Conservation (phyloP, 2,888 invertebrate genomes). For the Cenopis cana region DNA sequence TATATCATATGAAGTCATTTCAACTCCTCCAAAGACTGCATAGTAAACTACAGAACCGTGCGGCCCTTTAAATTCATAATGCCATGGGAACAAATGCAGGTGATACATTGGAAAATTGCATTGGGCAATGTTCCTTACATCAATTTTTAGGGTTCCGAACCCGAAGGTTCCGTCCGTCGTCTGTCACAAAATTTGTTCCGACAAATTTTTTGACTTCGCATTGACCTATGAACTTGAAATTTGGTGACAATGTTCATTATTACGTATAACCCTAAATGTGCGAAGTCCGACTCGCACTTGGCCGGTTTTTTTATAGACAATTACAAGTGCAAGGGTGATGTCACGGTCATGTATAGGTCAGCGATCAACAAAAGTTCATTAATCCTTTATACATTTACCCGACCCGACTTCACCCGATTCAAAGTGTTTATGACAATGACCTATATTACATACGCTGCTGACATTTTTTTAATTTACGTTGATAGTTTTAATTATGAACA, state of each 20-base stretch:
- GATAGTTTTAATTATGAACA: background rate
- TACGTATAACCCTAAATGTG: no score
- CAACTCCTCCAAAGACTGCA: background rate
- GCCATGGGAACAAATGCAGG: conserved; percentile 20
- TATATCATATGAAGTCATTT: background rate
- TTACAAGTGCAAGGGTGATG: conserved; percentile 8
- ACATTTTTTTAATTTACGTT: background rate
- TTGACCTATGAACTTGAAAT: no score
- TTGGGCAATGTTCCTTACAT: background rate
- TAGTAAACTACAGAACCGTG: conserved; percentile 5
- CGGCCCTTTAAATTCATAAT: conserved; percentile 29
- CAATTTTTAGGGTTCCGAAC: no score
- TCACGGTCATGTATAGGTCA: conserved; percentile 13
- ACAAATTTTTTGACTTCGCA: no score
- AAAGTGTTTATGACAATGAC: background rate
- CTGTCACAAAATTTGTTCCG: no score
- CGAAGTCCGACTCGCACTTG: no score
- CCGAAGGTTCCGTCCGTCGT: no score
- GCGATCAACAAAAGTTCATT: background rate
- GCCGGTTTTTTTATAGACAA: conserved; percentile 5
- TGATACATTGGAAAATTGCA: conserved; percentile 10
- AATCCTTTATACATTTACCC: background rate
- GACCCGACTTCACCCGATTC: no score
- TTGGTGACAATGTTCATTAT: no score
- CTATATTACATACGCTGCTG: background rate